These are phyloP conservation scores for Apotomis turbidana DNA, from an alignment of 2,888 invertebrate genomes.

Conservation along the genomic window DNA sequence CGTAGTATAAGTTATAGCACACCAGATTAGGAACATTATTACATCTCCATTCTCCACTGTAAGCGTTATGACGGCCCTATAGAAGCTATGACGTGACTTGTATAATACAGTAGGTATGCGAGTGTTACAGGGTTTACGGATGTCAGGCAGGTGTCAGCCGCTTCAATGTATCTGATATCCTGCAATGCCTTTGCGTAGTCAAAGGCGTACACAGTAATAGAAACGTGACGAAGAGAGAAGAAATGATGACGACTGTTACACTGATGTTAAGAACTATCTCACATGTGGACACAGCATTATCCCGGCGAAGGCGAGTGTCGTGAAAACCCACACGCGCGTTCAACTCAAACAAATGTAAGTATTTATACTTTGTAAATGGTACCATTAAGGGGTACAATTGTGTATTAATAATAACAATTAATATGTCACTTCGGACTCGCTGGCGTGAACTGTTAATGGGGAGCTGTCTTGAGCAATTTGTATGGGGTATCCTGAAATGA, in stretches of 20 bases:
- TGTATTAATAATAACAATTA: conserved; percentile 33
- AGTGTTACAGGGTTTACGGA: too few species aligned
- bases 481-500: not conserved
- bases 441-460: conserved; percentile 7
- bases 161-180: too few species aligned
- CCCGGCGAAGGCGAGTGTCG: not conserved
- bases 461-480: conserved; percentile 5
- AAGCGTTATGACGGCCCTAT: too few species aligned
- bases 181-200: too few species aligned
- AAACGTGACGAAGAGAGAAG: too few species aligned
- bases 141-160: too few species aligned
- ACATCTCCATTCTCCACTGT: too few species aligned
- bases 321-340: conserved; percentile 30
- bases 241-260: not conserved
- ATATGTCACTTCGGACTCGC: conserved; percentile 17
- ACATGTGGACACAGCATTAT: not conserved
- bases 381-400: conserved; percentile 20
- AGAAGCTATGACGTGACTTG: too few species aligned
- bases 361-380: conserved; percentile 20
- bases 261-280: not conserved
- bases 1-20: too few species aligned
- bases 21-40: too few species aligned
- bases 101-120: too few species aligned
- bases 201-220: too few species aligned
- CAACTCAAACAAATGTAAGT: conserved; percentile 18